A percentile compares a stretch with the other conserved stretches of the same genome.
These are phyloP conservation scores for Todiramphus saurophagus DNA, from an alignment of 2,113 vertebrate genomes.

Conservation along the genomic window DNA sequence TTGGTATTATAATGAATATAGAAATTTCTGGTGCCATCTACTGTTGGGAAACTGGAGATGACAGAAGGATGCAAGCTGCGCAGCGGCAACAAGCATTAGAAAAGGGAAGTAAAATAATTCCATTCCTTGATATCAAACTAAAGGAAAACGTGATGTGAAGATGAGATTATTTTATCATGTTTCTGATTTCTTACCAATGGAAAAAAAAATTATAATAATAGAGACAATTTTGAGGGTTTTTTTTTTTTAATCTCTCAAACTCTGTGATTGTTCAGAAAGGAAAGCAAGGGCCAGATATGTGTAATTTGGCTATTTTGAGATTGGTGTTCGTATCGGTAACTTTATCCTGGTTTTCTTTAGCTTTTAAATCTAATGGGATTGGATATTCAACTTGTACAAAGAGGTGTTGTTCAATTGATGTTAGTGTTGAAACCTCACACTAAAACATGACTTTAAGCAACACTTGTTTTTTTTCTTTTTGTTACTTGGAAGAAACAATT, in stretches of 20 bases:
- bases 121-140: background rate
- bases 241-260: background rate
- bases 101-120: background rate
- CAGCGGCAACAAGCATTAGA: background rate
- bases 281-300: background rate
- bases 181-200: background rate
- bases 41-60: conserved; percentile 32
- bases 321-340: background rate
- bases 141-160: background rate
- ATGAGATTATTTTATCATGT: background rate
- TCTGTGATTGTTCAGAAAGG: background rate
- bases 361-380: background rate
- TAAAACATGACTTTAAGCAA: background rate
- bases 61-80: background rate
- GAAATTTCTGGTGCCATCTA: conserved; percentile 66
- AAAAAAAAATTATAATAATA: background rate
- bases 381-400: background rate
- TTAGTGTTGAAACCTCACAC: background rate
- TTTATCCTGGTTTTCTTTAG: background rate
- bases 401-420: background rate
- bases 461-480: background rate
- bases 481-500: background rate
- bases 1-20: background rate
- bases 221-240: background rate
- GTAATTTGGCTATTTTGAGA: background rate